phyloP scores from a whole-genome alignment of 2,113 vertebrate species.

The Podiceps cristatus region DNA sequence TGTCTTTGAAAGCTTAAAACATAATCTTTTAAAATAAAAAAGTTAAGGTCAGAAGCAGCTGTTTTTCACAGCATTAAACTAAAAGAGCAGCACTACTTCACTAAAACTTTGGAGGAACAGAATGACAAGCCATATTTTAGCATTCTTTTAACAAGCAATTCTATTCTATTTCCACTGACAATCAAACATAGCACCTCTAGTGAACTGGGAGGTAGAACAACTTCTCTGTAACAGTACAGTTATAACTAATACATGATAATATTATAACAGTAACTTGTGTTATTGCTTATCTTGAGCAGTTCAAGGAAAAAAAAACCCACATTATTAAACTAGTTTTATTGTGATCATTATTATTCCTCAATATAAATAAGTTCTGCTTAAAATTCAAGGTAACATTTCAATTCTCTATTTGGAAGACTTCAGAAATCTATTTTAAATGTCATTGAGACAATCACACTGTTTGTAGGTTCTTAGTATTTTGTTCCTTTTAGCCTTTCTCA shows the following conservation, averaged over 20 bases:
- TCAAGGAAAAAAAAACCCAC: background rate
- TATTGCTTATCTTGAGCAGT: background rate
- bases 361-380: background rate
- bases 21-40: background rate
- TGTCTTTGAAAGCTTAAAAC: background rate
- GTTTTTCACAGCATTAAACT: background rate
- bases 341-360: background rate
- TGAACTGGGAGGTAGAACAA: background rate
- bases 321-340: slow-evolving; percentile 4
- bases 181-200: background rate
- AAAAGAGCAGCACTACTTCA: background rate
- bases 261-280: background rate
- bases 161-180: background rate
- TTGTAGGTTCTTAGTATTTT: slow-evolving; percentile 19
- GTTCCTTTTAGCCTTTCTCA: slow-evolving; percentile 20
- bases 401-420: background rate
- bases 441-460: slow-evolving; percentile 10
- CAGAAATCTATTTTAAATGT: slow-evolving; percentile 51
- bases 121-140: background rate
- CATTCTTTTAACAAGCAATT: background rate
- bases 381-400: slow-evolving; percentile 45
- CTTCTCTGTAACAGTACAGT: background rate
- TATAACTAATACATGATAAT: background rate
- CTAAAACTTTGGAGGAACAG: background rate
- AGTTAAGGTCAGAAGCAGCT: background rate